Base-by-base conservation (phyloP, 2,797 vertebrate species). In the Sciurus carolinensis region DNA sequence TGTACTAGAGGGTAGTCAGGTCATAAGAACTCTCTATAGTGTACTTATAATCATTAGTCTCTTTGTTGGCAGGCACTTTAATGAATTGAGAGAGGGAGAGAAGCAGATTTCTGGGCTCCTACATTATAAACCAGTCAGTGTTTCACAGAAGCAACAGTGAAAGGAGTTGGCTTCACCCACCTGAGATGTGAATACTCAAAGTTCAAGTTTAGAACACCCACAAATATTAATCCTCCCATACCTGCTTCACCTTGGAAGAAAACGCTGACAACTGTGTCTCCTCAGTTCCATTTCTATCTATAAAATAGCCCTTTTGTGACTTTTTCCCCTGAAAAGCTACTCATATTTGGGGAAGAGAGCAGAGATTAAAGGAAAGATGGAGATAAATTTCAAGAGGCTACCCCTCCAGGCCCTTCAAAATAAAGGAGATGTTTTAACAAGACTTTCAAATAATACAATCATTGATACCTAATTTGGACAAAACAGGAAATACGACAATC, bases 351-450 rank as follows among this genome's bases (percentile, higher is more conserved):
- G 52, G 13, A 64, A 88, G 75, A 94, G 71, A 92, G 67, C 52
- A 47, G 39, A 77, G 52, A 91, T 89, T 12, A 82, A 94, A 95
- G 80, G 88, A 67, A 80, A 93, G 72, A 94, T 66, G 73, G 90
- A 67, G 79, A 47, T 95, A 75, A 88, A 88, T 87, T 72, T 87
- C 59, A 81, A 86, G 59, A 71, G 36, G 76, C 24, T 52, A 52
- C 36, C 75, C 57, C 42, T 69, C 47, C 11, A 57, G 50, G 67
- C 39, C 30, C 72, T 77, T 87, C 76, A 87, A 93, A 83, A 59
- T 52, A 87, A 94, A 81, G 44, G 59, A 69, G 69, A 42, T 85
- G 72, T 54, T 97, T 91, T 80, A 52, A 67, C 28, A 59, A 92
- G 44, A 26, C 44, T 91, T 96, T 95, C 72, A 77, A 91, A 84